Evolutionary conservation across 2,113 vertebrate genomes (phyloP).

Genomic region (Cochlearius cochlearius): DNA sequence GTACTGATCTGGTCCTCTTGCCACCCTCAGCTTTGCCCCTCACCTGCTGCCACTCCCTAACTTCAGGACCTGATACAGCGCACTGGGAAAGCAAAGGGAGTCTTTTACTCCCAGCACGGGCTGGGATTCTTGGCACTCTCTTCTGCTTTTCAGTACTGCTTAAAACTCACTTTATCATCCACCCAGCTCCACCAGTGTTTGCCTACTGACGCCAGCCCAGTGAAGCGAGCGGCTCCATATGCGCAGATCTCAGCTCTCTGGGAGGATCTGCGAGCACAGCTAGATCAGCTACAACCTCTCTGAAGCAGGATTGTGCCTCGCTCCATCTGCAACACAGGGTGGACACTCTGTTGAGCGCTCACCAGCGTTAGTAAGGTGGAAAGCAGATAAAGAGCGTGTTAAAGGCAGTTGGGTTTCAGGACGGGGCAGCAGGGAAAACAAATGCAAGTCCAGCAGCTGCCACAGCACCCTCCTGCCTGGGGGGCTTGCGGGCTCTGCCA

Average conservation of each 20-base stretch:
- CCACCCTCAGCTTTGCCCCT: background rate
- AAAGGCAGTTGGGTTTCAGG: background rate
- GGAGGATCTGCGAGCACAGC: background rate
- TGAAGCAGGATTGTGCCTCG: background rate
- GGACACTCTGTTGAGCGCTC: background rate
- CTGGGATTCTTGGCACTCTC: background rate
- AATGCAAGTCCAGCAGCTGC: background rate
- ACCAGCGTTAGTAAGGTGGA: background rate
- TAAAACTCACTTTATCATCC: background rate
- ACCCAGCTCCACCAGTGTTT: background rate
- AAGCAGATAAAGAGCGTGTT: background rate
- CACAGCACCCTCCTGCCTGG: background rate
- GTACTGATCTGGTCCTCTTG: background rate
- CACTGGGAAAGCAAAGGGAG: background rate
- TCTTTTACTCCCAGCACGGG: background rate
- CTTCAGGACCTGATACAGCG: background rate
- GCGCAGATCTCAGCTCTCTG: rapidly evolving
- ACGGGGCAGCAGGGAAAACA: background rate
- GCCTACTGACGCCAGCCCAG: background rate
- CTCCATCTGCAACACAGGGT: background rate
- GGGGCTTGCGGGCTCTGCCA: background rate
- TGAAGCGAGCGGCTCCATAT: background rate
- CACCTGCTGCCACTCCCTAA: background rate
- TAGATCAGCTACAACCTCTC: background rate
- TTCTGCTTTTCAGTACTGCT: background rate